A percentile compares a stretch with the other conserved stretches of the same genome.
These are phyloP conservation scores for Neopipo cinnamomea DNA, from an alignment of 2,113 vertebrate genomes.

Conservation along the genomic window DNA sequence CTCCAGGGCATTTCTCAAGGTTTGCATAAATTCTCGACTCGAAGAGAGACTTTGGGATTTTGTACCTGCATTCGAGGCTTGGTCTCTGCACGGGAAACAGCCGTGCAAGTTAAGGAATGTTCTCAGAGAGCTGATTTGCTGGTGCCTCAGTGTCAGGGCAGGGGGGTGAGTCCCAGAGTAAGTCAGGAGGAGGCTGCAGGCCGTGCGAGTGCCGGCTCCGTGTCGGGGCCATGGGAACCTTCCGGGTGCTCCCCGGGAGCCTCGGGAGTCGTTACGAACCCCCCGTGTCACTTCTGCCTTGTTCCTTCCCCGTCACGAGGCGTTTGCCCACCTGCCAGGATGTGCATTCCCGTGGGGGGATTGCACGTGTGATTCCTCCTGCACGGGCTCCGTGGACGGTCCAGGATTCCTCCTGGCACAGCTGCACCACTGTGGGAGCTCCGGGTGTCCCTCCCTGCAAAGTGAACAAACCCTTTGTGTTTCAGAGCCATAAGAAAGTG, in stretches of 20 bases:
- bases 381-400: neutral
- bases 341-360: neutral
- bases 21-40: neutral
- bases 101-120: neutral
- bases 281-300: neutral
- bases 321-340: neutral
- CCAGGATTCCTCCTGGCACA: constrained; percentile 4
- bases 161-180: neutral
- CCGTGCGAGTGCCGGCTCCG: neutral
- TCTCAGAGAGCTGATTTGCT: neutral
- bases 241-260: neutral
- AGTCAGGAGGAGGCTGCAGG: neutral
- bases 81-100: neutral
- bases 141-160: neutral
- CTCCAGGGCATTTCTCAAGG: neutral
- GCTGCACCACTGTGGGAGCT: neutral
- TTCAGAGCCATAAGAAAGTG: constrained; percentile 97
- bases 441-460: neutral
- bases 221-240: neutral
- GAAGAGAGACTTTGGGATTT: neutral
- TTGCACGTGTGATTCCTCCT: neutral
- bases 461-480: constrained; percentile 14
- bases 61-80: neutral
- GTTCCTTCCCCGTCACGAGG: neutral
- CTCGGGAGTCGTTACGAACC: neutral